Evolutionary conservation across 2,797 vertebrate species (phyloP).

Genomic region (Chromobotia macracanthus): DNA sequence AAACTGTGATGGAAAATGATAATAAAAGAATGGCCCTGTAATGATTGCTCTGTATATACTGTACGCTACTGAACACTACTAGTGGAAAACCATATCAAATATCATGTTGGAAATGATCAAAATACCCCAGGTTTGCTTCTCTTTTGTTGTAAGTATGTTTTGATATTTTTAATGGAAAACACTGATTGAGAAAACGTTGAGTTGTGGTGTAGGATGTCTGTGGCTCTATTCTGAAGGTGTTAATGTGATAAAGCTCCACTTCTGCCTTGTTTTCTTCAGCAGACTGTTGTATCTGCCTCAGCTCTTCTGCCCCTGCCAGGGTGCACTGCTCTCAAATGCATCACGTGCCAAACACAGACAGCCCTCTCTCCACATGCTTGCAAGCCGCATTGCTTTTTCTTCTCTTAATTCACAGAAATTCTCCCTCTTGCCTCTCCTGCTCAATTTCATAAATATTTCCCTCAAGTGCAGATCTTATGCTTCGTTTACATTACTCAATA

Average conservation of each 20-base stretch:
- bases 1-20: neutral
- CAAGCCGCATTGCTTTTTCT: slow-evolving; percentile 37
- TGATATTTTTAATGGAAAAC: neutral
- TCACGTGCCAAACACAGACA: slow-evolving; percentile 41
- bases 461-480: slow-evolving; percentile 53
- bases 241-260: neutral
- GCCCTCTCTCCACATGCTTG: slow-evolving; percentile 47
- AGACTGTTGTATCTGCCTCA: slow-evolving; percentile 66
- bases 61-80: neutral
- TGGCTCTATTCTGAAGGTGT: neutral
- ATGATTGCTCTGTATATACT: neutral
- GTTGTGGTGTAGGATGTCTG: neutral
- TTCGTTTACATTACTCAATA: neutral
- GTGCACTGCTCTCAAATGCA: slow-evolving; percentile 62
- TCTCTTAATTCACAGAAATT: slow-evolving; percentile 40
- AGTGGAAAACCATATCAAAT: no score
- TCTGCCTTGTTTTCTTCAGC: slow-evolving; percentile 28
- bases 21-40: neutral
- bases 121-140: no score
- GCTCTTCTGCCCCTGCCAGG: slow-evolving; percentile 55
- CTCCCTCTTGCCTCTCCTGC: slow-evolving; percentile 16
- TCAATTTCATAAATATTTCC: slow-evolving; percentile 46
- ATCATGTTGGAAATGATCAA: no score
- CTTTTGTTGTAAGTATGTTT: neutral
- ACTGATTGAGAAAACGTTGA: neutral